Conservation (phyloP, 2,113 vertebrate genomes). For the Prinia subflava region DNA sequence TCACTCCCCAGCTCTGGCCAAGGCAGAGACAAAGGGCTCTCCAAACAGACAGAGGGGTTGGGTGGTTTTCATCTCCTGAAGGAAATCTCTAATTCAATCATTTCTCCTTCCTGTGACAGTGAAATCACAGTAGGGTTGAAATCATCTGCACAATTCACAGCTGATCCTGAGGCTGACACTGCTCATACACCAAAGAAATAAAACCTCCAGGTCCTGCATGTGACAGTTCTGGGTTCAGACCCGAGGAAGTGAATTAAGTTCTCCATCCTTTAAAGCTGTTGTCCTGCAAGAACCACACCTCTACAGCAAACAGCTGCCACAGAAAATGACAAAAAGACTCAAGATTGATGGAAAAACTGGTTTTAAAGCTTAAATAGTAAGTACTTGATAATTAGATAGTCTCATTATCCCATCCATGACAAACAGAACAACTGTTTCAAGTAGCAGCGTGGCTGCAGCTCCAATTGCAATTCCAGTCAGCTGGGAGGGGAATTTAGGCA, state of each 20-base stretch:
- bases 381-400: slow-evolving; percentile 74
- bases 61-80: background rate
- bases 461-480: slow-evolving; percentile 79
- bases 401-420: slow-evolving; percentile 78
- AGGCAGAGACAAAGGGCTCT: background rate
- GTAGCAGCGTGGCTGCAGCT: slow-evolving; percentile 58
- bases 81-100: background rate
- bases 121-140: background rate
- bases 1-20: background rate
- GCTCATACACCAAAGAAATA: background rate
- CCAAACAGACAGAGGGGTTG: background rate
- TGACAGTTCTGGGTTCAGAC: background rate
- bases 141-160: background rate
- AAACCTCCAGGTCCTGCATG: background rate
- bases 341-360: background rate
- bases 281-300: background rate
- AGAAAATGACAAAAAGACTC: background rate
- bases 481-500: slow-evolving; percentile 46
- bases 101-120: background rate
- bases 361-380: background rate
- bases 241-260: background rate
- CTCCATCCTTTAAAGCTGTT: background rate
- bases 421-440: slow-evolving; percentile 73
- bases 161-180: background rate
- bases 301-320: background rate